Evolutionary conservation across 2,113 vertebrate genomes (phyloP), one percentile per base, ranked within the genome.

Genomic region (Cyanoderma ruficeps): DNA sequence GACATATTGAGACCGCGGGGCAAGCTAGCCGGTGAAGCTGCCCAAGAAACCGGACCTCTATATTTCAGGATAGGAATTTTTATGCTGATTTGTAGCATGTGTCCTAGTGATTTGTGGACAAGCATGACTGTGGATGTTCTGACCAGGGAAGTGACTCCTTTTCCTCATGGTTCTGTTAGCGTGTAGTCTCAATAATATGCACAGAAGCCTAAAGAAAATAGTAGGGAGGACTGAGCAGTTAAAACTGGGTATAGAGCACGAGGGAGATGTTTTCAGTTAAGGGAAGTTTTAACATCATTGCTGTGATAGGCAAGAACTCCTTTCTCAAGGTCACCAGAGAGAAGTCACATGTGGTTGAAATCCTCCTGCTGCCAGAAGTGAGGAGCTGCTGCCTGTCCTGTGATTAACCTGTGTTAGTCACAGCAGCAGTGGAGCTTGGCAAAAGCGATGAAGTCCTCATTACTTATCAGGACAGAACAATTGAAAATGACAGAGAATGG

Each of bases 331-430:
- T 70, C 8, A 81, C 7, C 27, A 44, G 33, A n/a, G 53, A 82
- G 42, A 69, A 83, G 21, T 69, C 53, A 24, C 14, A 77, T 47
- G 23, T 19, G 7, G 30, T 15, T 67, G 59, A 67, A 92, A 28
- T 46, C 17, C 22, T 86, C 47, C 71, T 2, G 1, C 55, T 3
- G 1, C 3, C 46, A 78, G 46, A n/a, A 52, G 39, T 0, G 1
- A 44, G 52, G 20, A 76, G 37, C 8, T 64, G 42, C n/a, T 93
- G 59, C 60, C 80, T 86, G 42, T 55, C 22, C 59, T 50, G 22
- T 75, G 64, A 64, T 83, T 75, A 68, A 74, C 39, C 65, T 37
- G 41, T 57, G 53, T 31, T 78, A 55, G 24, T 70, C 28, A 13
- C 84, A 88, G 52, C 59, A 81, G 6, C 90, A 86, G 65, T 13